Conservation (phyloP, 2,888 invertebrate species). For the Parascotia fuliginaria region DNA sequence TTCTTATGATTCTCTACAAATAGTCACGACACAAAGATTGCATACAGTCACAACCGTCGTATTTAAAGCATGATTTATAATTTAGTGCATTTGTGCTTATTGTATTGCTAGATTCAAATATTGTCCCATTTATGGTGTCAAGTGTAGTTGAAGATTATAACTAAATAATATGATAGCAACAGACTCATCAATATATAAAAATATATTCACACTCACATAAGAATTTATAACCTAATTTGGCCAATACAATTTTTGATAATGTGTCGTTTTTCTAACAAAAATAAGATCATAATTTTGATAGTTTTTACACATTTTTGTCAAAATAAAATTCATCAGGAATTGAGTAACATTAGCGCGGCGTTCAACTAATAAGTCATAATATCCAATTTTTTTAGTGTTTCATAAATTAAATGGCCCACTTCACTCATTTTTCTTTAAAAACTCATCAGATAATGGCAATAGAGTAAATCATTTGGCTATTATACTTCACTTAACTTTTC, state of each 20-base stretch:
- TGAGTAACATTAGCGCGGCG: too few relatives aligned
- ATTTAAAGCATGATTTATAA: constrained; percentile 60
- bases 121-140: constrained; percentile 11
- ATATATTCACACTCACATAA: constrained; percentile 10
- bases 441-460: too few relatives aligned
- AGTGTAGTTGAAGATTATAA: neutral
- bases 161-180: constrained; percentile 4
- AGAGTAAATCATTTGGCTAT: too few relatives aligned
- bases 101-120: constrained; percentile 35
- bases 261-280: constrained; percentile 9
- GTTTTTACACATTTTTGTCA: neutral
- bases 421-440: too few relatives aligned
- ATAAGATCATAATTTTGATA: constrained; percentile 8
- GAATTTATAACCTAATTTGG: constrained; percentile 32
- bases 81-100: constrained; percentile 62
- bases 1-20: constrained; percentile 12
- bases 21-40: constrained; percentile 50
- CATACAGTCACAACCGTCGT: constrained; percentile 69
- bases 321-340: too few relatives aligned
- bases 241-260: constrained; percentile 8
- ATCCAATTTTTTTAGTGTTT: too few relatives aligned
- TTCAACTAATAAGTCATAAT: too few relatives aligned
- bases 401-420: too few relatives aligned
- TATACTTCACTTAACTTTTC: too few relatives aligned
- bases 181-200: constrained; percentile 12